phyloP scores from a whole-genome alignment of 64 coral and sea anemone genomes.

The Stichodactyla helianthus region DNA sequence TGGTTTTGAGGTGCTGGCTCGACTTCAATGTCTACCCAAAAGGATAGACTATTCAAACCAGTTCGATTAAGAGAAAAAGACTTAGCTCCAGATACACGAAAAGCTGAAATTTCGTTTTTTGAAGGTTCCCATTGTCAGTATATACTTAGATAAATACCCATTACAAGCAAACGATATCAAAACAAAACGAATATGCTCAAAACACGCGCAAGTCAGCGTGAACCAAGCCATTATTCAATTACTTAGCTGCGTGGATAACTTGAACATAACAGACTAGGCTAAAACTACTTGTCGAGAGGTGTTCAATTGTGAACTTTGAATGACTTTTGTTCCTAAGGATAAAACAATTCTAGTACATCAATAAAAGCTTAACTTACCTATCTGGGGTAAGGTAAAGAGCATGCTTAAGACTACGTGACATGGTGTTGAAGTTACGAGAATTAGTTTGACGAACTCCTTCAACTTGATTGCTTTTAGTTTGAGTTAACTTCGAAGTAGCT shows the following conservation, averaged over 20 bases:
- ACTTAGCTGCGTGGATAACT: not conserved
- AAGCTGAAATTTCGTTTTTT: not conserved
- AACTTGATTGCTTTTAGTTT: not conserved
- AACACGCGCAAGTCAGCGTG: not conserved
- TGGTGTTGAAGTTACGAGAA: not conserved
- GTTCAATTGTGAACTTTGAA: not conserved
- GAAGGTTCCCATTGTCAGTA: not conserved
- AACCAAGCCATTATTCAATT: not conserved
- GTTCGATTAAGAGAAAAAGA: too few relatives aligned
- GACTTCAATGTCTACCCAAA: too few relatives aligned
- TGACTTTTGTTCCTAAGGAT: not conserved
- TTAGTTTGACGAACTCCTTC: not conserved
- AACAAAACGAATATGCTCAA: not conserved
- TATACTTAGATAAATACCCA: not conserved
- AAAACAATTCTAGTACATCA: not conserved
- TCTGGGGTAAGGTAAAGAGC: not conserved
- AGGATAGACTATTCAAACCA: too few relatives aligned
- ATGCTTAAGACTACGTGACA: not conserved
- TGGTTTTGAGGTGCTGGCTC: too few relatives aligned
- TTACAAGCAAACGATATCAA: not conserved
- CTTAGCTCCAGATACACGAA: too few relatives aligned
- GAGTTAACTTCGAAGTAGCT: not conserved
- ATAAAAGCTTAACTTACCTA: not conserved
- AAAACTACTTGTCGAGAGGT: not conserved
- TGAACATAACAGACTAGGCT: not conserved